Conservation (phyloP, 2,888 invertebrate genomes). For the Tinea semifulvella region DNA sequence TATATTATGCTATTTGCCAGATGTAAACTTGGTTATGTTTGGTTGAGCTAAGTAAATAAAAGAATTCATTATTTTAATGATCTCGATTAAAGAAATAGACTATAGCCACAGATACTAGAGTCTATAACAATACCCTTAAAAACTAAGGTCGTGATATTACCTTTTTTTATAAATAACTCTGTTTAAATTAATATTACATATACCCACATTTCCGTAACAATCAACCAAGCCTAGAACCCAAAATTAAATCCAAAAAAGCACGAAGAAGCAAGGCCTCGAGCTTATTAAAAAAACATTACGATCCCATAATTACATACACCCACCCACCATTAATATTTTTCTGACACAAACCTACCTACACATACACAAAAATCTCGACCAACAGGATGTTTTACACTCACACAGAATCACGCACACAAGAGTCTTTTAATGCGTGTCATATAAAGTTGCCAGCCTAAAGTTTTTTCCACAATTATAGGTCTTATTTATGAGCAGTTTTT, state of each 20-base stretch:
- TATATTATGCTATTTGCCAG: no score
- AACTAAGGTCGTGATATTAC: no score
- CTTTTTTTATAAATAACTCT: no score
- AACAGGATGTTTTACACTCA: constrained; percentile 31
- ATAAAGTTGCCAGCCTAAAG: constrained; percentile 33
- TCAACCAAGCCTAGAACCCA: constrained; percentile 20
- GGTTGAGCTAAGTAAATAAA: no score
- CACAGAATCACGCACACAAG: constrained; percentile 8
- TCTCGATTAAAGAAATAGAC: no score
- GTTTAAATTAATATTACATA: no score
- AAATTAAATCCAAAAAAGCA: constrained; percentile 14
- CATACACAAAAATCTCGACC: constrained; percentile 19
- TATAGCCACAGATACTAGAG: no score
- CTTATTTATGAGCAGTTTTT: not conserved
- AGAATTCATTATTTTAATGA: no score
- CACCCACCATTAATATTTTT: constrained; percentile 59
- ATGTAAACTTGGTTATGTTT: no score
- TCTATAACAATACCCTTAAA: no score
- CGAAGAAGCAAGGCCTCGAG: constrained; percentile 32
- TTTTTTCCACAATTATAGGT: not conserved
- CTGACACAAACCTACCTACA: constrained; percentile 36
- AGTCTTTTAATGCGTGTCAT: constrained; percentile 22
- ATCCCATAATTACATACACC: constrained; percentile 57
- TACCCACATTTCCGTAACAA: no score
- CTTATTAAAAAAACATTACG: constrained; percentile 62